These are phyloP conservation scores for Phasianus colchicus DNA, from an alignment of 2,113 vertebrate species.

Conservation along the genomic window DNA sequence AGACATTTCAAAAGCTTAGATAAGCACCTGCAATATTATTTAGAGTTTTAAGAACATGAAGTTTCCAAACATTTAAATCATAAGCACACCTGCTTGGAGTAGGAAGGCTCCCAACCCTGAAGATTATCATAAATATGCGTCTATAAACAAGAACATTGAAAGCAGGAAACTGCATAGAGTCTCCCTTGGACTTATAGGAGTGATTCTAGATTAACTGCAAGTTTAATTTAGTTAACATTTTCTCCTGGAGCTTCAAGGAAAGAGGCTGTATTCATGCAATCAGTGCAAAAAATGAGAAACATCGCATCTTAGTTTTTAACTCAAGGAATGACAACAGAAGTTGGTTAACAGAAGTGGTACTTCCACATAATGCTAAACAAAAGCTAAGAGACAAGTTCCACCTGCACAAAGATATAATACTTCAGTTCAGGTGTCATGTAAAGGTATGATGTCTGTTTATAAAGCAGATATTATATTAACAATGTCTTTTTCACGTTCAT, in stretches of 20 bases:
- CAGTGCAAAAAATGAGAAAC: not conserved
- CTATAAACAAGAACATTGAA: not conserved
- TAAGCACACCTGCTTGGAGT: not conserved
- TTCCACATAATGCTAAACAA: not conserved
- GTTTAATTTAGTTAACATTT: not conserved
- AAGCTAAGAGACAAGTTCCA: not conserved
- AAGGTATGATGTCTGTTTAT: not conserved
- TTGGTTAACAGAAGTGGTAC: not conserved
- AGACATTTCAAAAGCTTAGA: not conserved
- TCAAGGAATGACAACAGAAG: not conserved
- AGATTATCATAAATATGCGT: not conserved
- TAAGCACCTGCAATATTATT: not conserved
- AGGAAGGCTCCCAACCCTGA: not conserved
- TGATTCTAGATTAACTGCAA: constrained; percentile 5
- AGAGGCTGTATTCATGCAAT: not conserved
- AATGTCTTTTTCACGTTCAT: not conserved
- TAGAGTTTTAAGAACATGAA: not conserved
- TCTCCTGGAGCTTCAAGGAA: not conserved
- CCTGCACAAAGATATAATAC: not conserved
- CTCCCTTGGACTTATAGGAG: not conserved
- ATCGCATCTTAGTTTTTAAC: not conserved
- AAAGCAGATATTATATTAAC: not conserved
- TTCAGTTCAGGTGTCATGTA: not conserved
- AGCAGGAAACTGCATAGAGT: not conserved
- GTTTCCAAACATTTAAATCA: not conserved